Percentiles rank a stretch among this genome's conserved stretches.
Evolutionary conservation across 2,797 vertebrate species (phyloP).

Genomic region (Intellagama lesueurii): DNA sequence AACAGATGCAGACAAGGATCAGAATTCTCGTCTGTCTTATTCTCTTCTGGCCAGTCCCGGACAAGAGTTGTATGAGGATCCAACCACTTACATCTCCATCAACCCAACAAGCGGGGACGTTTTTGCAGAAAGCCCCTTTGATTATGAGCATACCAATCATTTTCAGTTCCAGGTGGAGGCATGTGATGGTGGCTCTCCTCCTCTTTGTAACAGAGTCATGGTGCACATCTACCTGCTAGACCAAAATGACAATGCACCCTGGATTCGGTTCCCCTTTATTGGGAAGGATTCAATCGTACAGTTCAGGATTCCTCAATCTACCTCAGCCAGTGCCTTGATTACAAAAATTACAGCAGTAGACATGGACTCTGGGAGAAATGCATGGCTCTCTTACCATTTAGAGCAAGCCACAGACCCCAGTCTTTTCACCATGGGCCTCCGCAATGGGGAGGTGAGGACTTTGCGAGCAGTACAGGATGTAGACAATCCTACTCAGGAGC

Average conservation of each 20-base stretch:
- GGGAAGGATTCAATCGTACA: conserved; percentile 67
- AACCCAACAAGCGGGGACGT: conserved; percentile 71
- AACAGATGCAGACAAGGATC: conserved; percentile 63
- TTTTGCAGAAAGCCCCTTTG: conserved; percentile 73
- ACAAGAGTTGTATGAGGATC: conserved; percentile 58
- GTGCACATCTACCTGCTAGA: conserved; percentile 76
- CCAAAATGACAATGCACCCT: conserved; percentile 78
- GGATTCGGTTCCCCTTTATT: conserved; percentile 71
- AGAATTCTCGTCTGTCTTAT: conserved; percentile 74
- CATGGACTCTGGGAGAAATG: conserved; percentile 76
- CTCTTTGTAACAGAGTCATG: conserved; percentile 74
- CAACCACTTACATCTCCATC: conserved; percentile 68
- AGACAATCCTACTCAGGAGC: conserved; percentile 64
- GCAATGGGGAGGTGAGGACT: conserved; percentile 73
- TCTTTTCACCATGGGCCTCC: conserved; percentile 71
- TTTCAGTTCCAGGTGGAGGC: conserved; percentile 75
- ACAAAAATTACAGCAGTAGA: conserved; percentile 76
- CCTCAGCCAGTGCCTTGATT: conserved; percentile 60
- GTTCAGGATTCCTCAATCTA: conserved; percentile 69
- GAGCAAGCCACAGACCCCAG: conserved; percentile 68
- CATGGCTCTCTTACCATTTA: conserved; percentile 77
- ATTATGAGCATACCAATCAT: conserved; percentile 81
- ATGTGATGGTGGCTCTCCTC: conserved; percentile 74
- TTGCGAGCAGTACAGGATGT: conserved; percentile 60
- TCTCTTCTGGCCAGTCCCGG: conserved; percentile 69